Evolutionary conservation across 2,113 vertebrate species (phyloP).

Genomic region (Edolisoma coerulescens): DNA sequence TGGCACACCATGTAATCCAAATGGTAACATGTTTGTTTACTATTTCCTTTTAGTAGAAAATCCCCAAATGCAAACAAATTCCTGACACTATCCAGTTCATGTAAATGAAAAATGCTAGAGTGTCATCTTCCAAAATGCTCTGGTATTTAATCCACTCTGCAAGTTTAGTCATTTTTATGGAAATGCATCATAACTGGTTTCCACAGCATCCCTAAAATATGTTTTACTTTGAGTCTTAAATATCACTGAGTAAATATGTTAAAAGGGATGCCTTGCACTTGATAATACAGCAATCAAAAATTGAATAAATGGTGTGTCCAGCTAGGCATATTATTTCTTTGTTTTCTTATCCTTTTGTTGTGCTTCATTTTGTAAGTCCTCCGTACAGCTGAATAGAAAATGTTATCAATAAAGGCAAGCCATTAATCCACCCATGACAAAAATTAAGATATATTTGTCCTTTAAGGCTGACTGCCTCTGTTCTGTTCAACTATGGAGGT

Average conservation of each 20-base stretch:
- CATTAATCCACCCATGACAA: conserved; percentile 64
- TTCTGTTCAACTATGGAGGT: conserved; percentile 58
- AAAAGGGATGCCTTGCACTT: conserved; percentile 1
- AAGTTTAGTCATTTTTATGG: conserved; percentile 8
- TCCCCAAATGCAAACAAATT: conserved; percentile 27
- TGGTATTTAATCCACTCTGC: conserved; percentile 9
- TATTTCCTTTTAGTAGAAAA: conserved; percentile 31
- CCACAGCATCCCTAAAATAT: not conserved
- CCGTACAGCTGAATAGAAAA: conserved; percentile 29
- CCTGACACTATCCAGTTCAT: not conserved
- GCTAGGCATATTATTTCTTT: conserved; percentile 32
- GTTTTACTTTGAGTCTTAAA: conserved; percentile 33
- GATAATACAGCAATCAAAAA: conserved; percentile 41
- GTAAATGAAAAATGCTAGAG: conserved; percentile 28
- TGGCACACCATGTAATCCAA: conserved; percentile 2
- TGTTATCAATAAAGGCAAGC: conserved; percentile 61
- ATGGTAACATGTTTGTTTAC: conserved; percentile 1
- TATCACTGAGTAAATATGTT: conserved; percentile 11
- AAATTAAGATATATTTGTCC: conserved; percentile 69
- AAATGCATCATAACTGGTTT: conserved; percentile 5
- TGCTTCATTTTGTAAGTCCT: conserved; percentile 44
- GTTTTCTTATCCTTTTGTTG: conserved; percentile 56
- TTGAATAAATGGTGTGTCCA: conserved; percentile 22
- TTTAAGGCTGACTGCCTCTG: conserved; percentile 61
- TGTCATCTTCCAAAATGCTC: conserved; percentile 23